A percentile compares a stretch with the other conserved stretches of the same genome.
Evolutionary conservation across 2,797 vertebrate species (phyloP).

Genomic region (Pantherophis vulpinus): DNA sequence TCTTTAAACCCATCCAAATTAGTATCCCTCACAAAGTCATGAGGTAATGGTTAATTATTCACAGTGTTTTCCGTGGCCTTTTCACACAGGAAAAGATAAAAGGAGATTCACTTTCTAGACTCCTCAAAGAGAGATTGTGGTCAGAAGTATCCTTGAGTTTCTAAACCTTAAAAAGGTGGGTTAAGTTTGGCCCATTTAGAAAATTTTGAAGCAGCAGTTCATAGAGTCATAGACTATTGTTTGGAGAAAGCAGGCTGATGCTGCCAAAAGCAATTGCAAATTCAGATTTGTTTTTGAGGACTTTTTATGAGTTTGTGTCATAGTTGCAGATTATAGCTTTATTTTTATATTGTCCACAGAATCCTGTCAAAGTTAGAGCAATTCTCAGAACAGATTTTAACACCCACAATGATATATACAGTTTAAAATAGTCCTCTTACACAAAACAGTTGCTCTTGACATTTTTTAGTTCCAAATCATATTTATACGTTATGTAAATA

Average conservation of each 20-base stretch:
- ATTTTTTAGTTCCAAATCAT: slow-evolving; percentile 25
- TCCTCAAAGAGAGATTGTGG: background rate
- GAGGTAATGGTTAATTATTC: background rate
- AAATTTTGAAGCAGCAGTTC: background rate
- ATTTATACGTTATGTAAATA: slow-evolving; percentile 28
- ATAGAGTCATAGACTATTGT: background rate
- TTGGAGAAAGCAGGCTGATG: background rate
- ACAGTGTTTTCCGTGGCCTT: background rate
- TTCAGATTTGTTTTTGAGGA: background rate
- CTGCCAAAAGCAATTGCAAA: background rate
- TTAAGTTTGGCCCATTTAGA: background rate
- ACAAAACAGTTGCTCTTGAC: slow-evolving; percentile 19
- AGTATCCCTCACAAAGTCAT: background rate
- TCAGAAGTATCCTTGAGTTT: background rate
- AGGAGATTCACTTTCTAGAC: background rate
- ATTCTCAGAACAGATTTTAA: slow-evolving; percentile 31
- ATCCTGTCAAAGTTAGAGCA: background rate
- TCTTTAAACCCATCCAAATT: background rate
- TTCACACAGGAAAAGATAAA: background rate
- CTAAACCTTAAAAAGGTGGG: background rate
- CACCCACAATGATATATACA: slow-evolving; percentile 4
- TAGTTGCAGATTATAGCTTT: background rate
- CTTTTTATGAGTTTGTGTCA: background rate
- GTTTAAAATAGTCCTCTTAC: slow-evolving; percentile 36
- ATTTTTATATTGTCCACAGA: slow-evolving; percentile 28